Evolutionary conservation across 1,140 invertebrate species (phyloP).

Genomic region (Colletes gigas): DNA sequence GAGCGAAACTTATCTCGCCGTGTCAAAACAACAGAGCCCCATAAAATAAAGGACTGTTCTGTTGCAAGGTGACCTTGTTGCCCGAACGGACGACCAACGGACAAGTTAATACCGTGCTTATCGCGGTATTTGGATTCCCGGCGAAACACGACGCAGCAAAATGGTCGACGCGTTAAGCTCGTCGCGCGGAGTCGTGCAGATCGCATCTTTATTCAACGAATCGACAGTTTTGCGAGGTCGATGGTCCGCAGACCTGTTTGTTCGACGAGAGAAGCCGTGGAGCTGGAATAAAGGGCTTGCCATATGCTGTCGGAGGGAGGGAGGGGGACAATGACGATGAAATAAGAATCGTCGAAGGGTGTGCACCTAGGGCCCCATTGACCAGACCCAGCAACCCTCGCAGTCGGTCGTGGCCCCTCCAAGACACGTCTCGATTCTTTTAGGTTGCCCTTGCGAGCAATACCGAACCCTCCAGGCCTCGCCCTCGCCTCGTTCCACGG

Average conservation of each 20-base stretch:
- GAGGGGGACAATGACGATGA: slow-evolving; percentile 60
- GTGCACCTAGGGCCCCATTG: slow-evolving; percentile 41
- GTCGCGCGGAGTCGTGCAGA: background rate
- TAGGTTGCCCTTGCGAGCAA: slow-evolving; percentile 30
- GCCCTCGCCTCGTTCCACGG: slow-evolving; percentile 13
- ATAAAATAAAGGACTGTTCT: no score
- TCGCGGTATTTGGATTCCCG: no score
- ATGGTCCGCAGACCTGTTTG: slow-evolving; percentile 31
- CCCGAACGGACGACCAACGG: no score
- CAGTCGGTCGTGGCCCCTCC: slow-evolving; percentile 22
- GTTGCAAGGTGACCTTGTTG: no score
- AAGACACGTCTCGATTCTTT: slow-evolving; percentile 60
- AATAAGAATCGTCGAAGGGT: slow-evolving; percentile 60
- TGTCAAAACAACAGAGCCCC: no score
- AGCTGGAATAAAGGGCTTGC: slow-evolving; percentile 53
- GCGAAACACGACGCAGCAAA: no score
- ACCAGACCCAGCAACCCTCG: slow-evolving; percentile 30
- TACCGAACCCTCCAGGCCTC: slow-evolving; percentile 46
- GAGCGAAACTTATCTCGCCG: no score
- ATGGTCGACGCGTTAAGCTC: no score
- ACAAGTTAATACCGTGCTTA: no score
- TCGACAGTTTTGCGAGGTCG: background rate
- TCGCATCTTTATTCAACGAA: no score
- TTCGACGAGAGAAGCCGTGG: background rate
- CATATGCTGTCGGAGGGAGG: slow-evolving; percentile 58